Conservation (phyloP, 2,888 invertebrate genomes). For the Bimastos eiseni region DNA sequence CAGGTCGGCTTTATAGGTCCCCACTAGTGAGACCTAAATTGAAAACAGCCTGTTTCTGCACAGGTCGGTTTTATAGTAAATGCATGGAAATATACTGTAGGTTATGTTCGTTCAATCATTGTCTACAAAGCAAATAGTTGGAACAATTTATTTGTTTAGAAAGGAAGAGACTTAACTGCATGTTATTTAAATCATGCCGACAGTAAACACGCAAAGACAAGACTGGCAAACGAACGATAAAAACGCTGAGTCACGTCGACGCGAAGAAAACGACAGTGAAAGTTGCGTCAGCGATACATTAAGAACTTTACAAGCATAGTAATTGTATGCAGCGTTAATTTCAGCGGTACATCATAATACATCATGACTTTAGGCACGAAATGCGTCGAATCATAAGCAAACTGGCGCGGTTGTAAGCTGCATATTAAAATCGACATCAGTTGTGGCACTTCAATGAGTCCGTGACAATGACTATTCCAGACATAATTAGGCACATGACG, state of each 20-base stretch:
- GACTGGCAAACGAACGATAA: background rate
- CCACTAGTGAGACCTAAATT: no score
- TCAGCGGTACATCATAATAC: background rate
- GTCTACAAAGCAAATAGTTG: background rate
- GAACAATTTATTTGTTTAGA: background rate
- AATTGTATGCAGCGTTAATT: background rate
- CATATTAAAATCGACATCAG: background rate
- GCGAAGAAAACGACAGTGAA: background rate
- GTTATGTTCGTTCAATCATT: background rate
- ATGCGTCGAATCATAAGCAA: background rate
- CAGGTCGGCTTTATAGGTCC: no score
- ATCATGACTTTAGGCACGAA: background rate
- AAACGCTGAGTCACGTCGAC: constrained; percentile 13
- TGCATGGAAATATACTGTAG: background rate
- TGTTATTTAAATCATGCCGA: background rate
- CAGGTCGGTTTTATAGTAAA: background rate
- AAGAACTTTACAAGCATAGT: background rate
- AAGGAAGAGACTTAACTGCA: background rate
- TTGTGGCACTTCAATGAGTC: background rate
- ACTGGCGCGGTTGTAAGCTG: background rate
- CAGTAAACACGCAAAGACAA: background rate
- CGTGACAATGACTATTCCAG: background rate
- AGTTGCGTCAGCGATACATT: background rate
- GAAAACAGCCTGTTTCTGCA: background rate
- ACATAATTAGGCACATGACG: background rate